phyloP scores from a whole-genome alignment of 2,113 vertebrate species.

The Anhinga rufa region DNA sequence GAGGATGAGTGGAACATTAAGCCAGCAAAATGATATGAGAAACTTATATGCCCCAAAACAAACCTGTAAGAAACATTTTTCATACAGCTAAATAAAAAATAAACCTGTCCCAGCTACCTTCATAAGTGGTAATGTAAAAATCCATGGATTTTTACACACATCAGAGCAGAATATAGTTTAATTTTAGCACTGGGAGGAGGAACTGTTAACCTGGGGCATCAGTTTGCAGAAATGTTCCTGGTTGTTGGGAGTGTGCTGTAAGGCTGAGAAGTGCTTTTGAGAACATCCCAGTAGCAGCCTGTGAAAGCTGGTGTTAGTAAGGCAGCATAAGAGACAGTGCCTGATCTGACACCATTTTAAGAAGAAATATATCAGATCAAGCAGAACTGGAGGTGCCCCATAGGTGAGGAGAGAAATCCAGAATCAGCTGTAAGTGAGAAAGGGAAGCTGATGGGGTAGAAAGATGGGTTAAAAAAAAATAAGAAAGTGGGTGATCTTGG shows the following conservation, averaged over 20 bases:
- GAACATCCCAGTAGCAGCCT: not conserved
- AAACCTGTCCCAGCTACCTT: not conserved
- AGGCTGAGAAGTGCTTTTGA: not conserved
- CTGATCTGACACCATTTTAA: not conserved
- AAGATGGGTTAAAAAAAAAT: not conserved
- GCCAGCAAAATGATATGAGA: not conserved
- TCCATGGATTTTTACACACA: not conserved
- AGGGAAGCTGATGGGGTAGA: not conserved
- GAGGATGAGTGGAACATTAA: not conserved
- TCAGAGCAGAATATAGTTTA: not conserved
- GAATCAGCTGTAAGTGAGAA: not conserved
- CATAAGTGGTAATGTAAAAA: not conserved
- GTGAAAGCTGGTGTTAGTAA: not conserved
- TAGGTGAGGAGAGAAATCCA: not conserved
- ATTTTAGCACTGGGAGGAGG: not conserved
- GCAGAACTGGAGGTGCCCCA: not conserved
- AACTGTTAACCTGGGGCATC: not conserved
- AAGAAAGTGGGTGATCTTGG: not conserved
- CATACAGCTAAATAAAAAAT: not conserved
- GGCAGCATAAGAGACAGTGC: not conserved
- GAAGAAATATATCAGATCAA: not conserved
- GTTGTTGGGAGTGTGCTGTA: not conserved
- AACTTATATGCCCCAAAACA: not conserved
- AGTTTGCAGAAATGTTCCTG: not conserved
- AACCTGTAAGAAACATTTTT: not conserved